Evolutionary conservation across 2,888 invertebrate species (phyloP), one percentile per base, ranked within the genome.

Genomic region (Lysandra coridon): DNA sequence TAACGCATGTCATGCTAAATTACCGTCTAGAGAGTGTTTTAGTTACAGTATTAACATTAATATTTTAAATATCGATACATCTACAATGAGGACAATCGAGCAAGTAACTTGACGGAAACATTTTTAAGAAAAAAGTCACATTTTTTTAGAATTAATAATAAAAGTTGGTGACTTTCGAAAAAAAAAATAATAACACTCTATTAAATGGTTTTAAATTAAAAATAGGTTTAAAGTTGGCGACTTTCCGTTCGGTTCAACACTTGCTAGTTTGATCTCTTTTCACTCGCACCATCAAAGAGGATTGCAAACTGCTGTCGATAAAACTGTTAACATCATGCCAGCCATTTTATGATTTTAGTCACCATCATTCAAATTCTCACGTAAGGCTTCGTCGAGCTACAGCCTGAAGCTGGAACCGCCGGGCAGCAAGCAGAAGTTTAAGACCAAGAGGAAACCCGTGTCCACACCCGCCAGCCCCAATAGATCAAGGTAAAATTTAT

Each of bases 381-480:
- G 99, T 94, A 99, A 99, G 96, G 98, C 98, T 88, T 98, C 98
- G 86, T 98, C 98, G 87, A 98, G 98, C 91, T 99, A 98, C 95
- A 99, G 98, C 89, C 96, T 99, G 91, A 98, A 98, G 95, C 95
- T 98, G 95, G 99, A 99, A 91, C 97, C 98, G 82, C 97, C 97
- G 83, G 97, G 96, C 88, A 97, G 96, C 91, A 98, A 97, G 95
- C 97, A 97, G 93, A 98, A 98, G 92, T 96, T 97, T 89, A 98
- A 98, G 91, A 96, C 97, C 86, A 98, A 98, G 92, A 96, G 98
- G 95, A 98, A 98, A 95, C 98, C 98, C 78, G 95, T 98, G 84
- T 99, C 98, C 88, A 99, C 98, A 74, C 98, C 98, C 78, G 98
- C 98, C 40, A 98, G 98, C 83, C 98, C 99, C 79, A 98, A 98